Evolutionary conservation across 2,888 invertebrate genomes (phyloP).

Genomic region (Protula sp.): DNA sequence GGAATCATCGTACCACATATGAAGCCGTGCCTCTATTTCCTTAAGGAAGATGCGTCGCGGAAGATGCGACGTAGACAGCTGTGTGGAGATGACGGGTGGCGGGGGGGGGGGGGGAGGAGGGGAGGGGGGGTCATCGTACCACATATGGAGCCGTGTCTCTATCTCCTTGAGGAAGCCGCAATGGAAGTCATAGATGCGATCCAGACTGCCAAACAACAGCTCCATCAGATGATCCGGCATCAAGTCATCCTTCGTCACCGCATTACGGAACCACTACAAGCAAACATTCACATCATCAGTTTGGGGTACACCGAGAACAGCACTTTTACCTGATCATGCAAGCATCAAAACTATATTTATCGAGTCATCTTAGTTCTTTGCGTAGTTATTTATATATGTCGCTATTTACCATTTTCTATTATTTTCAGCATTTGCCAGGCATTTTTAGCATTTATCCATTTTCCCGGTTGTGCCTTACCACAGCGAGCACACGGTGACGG

Average conservation of each 20-base stretch:
- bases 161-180: constrained; percentile 73
- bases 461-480: too few species aligned
- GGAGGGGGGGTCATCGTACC: constrained; percentile 56
- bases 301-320: background rate
- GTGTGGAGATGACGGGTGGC: too few species aligned
- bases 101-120: too few species aligned
- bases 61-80: too few species aligned
- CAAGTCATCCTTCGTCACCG: constrained; percentile 62
- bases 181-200: constrained; percentile 77
- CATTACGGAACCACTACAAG: constrained; percentile 68
- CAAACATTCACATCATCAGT: too few species aligned
- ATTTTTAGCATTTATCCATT: too few species aligned
- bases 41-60: constrained; percentile 73
- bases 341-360: background rate
- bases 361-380: background rate
- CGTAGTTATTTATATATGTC: background rate
- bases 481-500: too few species aligned
- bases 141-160: constrained; percentile 69
- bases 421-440: too few species aligned
- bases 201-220: constrained; percentile 60
- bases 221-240: constrained; percentile 61
- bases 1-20: constrained; percentile 61
- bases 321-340: background rate
- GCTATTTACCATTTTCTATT: too few species aligned
- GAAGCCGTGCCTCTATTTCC: constrained; percentile 70